Percentiles rank a stretch among this genome's conserved stretches.
Evolutionary conservation across 2,113 vertebrate genomes (phyloP).

Genomic region (Boulengeromyrus knoepffleri): DNA sequence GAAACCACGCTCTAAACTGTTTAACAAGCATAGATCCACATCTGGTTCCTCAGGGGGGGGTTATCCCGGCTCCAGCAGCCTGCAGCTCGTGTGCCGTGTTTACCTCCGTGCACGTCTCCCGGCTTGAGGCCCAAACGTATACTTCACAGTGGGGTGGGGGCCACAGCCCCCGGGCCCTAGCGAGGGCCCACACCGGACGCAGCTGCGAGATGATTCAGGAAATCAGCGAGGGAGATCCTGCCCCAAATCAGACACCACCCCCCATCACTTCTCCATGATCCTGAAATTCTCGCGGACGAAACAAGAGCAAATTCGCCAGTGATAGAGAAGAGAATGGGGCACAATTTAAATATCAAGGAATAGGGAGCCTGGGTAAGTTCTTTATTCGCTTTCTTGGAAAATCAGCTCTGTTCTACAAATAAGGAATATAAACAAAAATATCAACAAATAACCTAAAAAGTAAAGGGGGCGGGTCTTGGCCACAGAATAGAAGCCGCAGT

Average conservation of each 20-base stretch:
- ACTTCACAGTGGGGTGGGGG: background rate
- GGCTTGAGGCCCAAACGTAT: background rate
- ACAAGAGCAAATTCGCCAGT: background rate
- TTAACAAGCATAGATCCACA: slow-evolving; percentile 9
- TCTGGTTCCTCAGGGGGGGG: background rate
- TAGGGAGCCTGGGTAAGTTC: background rate
- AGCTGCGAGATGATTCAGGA: background rate
- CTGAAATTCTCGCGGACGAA: background rate
- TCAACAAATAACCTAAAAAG: background rate
- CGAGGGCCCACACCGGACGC: background rate
- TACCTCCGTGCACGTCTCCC: background rate
- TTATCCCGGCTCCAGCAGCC: no score
- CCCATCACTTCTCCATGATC: background rate
- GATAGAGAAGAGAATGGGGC: background rate
- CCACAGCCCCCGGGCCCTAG: background rate
- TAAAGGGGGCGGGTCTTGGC: background rate
- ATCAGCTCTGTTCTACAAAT: background rate
- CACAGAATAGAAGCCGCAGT: background rate
- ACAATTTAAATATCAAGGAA: background rate
- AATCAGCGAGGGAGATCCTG: background rate
- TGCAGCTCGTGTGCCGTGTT: background rate
- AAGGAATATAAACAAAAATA: background rate
- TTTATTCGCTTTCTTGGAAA: background rate
- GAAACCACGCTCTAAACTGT: background rate
- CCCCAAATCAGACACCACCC: background rate